Evolutionary conservation across 1,140 invertebrate genomes (phyloP).

Genomic region (Maniola jurtina): DNA sequence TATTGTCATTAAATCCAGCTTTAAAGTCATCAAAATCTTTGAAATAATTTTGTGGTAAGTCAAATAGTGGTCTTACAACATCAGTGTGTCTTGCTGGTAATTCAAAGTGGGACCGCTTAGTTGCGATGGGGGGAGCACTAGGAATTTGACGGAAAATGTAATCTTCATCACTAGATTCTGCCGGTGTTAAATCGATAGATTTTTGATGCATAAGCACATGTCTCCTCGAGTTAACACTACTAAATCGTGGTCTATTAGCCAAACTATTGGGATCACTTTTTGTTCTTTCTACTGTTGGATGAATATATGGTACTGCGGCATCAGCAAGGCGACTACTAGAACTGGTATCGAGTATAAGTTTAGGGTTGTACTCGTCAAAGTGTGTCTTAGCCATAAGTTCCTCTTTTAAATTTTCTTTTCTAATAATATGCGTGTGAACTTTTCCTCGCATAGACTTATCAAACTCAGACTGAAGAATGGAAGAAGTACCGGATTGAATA

Average conservation of each 20-base stretch:
- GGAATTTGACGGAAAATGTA: slow-evolving; percentile 85
- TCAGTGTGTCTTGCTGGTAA: slow-evolving; percentile 76
- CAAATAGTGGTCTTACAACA: slow-evolving; percentile 76
- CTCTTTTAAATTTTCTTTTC: slow-evolving; percentile 80
- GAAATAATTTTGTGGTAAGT: slow-evolving; percentile 81
- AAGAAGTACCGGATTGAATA: slow-evolving; percentile 50
- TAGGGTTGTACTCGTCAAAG: slow-evolving; percentile 82
- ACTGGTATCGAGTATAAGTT: slow-evolving; percentile 75
- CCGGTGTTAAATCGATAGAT: slow-evolving; percentile 90
- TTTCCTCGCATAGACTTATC: slow-evolving; percentile 80
- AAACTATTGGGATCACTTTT: slow-evolving; percentile 90
- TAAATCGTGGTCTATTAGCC: slow-evolving; percentile 84
- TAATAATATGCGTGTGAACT: slow-evolving; percentile 74
- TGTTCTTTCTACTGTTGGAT: slow-evolving; percentile 88
- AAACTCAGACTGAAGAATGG: slow-evolving; percentile 79
- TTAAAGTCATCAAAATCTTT: slow-evolving; percentile 80
- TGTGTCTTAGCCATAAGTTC: slow-evolving; percentile 82
- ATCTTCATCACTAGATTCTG: slow-evolving; percentile 89
- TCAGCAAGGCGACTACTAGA: slow-evolving; percentile 75
- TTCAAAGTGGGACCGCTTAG: slow-evolving; percentile 84
- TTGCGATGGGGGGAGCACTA: slow-evolving; percentile 83
- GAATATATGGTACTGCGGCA: slow-evolving; percentile 76
- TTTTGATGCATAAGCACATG: slow-evolving; percentile 92
- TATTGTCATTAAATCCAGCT: slow-evolving; percentile 69
- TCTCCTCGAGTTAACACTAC: slow-evolving; percentile 83